A percentile compares a stretch with the other conserved stretches of the same genome.
Conservation (phyloP, 2,888 invertebrate species). For the Sialis fuliginosa region DNA sequence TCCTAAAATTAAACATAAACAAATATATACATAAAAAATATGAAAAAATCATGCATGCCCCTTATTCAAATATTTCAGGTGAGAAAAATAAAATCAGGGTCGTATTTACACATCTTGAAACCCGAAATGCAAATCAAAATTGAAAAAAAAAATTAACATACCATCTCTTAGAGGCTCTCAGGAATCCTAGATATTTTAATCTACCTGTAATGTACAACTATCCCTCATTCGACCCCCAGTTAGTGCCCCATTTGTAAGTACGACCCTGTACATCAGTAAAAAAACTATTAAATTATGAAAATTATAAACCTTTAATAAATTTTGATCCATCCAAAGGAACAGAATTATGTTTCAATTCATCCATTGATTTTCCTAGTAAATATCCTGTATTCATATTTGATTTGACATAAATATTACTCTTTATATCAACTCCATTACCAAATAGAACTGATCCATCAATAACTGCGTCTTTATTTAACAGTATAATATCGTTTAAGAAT, state of each 20-base stretch:
- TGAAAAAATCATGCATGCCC: too few relatives aligned
- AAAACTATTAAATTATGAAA: neutral
- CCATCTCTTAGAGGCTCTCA: too few relatives aligned
- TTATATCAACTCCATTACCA: conserved; percentile 16
- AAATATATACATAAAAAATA: neutral
- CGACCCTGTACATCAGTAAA: too few relatives aligned
- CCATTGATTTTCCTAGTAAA: conserved; percentile 23
- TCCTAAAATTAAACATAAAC: conserved; percentile 18
- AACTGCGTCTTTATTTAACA: conserved; percentile 19
- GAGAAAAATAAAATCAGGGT: too few relatives aligned
- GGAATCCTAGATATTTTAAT: too few relatives aligned
- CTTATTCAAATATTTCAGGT: too few relatives aligned
- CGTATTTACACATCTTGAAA: too few relatives aligned
- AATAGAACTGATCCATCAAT: conserved; percentile 23
- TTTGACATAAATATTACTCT: conserved; percentile 12
- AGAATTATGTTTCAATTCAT: conserved; percentile 24
- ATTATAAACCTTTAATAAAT: conserved; percentile 16
- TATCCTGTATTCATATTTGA: conserved; percentile 17
- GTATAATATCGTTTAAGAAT: conserved; percentile 23
- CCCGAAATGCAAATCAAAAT: too few relatives aligned
- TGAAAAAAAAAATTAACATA: too few relatives aligned
- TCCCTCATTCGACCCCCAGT: too few relatives aligned
- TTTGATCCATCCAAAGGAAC: conserved; percentile 24
- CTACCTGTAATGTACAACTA: too few relatives aligned
- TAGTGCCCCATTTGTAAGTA: too few relatives aligned